Base-by-base conservation (phyloP, 1,140 invertebrate genomes). In the Colletes latitarsis region DNA sequence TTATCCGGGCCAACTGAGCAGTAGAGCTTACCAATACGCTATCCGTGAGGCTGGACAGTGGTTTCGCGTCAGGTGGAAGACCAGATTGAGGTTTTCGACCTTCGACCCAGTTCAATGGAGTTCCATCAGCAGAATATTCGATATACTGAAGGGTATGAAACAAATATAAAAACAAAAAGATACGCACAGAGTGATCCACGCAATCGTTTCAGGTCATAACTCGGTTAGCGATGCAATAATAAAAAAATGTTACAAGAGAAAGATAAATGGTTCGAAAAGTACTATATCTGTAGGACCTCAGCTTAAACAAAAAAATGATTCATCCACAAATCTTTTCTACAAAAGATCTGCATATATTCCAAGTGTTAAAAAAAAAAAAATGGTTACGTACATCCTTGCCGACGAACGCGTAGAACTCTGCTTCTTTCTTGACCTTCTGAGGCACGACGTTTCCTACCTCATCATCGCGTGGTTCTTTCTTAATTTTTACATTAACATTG, bases 91-190 rank as follows among this genome's bases (percentile, higher is more conserved):
- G 90, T 81, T 88, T 89, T 52, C 83, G 83, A 39, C 82, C 88
- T 5, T 90, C 87, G 49, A 92, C 88, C 90, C 90, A 90, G 71
- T 92, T 91, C 68, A 90, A 82, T 9, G 90, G 90, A 68, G 55
- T 87, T 80, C 90, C 91, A 43, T 68, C 39, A 0, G 74, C 78
- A 0, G 12, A 88, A 49, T 90, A 91, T 46, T 91, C 91, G 21
- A 91, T 89, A 53, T 91, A 91, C 91, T 92, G 72, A 5, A 55
- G 41, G 6, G 15, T 6, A 0, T 5, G 4, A 3, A 19, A n/a
- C 14, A 49, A 21, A 14, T 6, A 30, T 14, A 0, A 21, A 39
- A 43, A 43, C 43, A 43, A 43, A 43, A 43, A 30, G 30, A 30
- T 30, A 30, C 30, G 43, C 43, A 43, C 30, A 30, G 30, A 30